Evolutionary conservation across 2,888 invertebrate genomes (phyloP).

Genomic region (Anorthoa munda): DNA sequence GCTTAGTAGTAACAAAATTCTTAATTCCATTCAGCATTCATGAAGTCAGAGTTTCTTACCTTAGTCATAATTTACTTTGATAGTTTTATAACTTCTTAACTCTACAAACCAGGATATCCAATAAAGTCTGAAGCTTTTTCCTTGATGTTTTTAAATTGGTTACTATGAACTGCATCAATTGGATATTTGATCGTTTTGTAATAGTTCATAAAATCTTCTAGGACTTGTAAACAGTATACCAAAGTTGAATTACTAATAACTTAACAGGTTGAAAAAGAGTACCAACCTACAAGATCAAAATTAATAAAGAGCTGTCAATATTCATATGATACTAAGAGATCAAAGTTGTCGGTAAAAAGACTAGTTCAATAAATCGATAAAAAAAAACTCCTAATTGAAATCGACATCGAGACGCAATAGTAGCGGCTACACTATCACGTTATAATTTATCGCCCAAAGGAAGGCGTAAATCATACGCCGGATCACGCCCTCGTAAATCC

Average conservation of each 20-base stretch:
- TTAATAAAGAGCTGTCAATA: neutral
- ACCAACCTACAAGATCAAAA: no score
- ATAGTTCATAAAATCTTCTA: neutral
- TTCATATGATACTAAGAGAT: neutral
- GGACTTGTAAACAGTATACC: neutral
- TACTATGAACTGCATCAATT: neutral
- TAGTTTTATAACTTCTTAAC: neutral
- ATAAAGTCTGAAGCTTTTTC: neutral
- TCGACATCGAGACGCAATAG: constrained; percentile 61
- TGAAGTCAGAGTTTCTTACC: neutral
- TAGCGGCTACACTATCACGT: constrained; percentile 66
- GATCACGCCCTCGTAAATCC: constrained; percentile 88
- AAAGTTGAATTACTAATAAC: no score
- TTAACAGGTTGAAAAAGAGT: no score
- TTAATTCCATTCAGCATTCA: no score
- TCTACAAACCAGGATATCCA: neutral
- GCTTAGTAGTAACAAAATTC: neutral
- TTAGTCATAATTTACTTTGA: neutral
- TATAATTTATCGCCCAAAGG: constrained; percentile 85
- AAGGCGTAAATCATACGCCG: constrained; percentile 88
- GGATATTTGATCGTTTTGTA: no score
- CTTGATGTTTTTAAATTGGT: neutral
- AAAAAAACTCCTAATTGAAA: constrained; percentile 50
- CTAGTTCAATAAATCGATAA: neutral
- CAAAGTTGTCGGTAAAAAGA: neutral